Conservation (phyloP, 2,888 invertebrate genomes). For the Troides oblongomaculatus region DNA sequence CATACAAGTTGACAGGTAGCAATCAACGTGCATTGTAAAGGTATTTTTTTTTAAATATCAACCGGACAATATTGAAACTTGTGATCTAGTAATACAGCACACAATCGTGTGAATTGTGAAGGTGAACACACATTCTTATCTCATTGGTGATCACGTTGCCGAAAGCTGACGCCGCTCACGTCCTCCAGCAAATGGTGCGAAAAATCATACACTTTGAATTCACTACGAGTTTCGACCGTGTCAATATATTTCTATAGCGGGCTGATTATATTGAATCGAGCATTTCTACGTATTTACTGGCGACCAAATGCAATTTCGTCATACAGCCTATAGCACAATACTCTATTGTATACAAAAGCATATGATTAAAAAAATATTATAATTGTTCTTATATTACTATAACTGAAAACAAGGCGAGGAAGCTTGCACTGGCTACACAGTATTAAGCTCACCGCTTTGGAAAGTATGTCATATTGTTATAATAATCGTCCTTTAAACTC, state of each 20-base stretch:
- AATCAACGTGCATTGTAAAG: constrained; percentile 23
- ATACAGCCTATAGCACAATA: not conserved
- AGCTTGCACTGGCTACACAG: no score
- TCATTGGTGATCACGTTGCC: constrained; percentile 46
- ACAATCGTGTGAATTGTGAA: not conserved
- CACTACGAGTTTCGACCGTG: constrained; percentile 35
- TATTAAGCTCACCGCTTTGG: no score
- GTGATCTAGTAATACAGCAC: not conserved
- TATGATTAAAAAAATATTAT: no score
- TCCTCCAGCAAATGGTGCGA: constrained; percentile 62
- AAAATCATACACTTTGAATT: constrained; percentile 61
- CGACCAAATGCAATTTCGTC: constrained; percentile 7
- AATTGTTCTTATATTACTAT: no score
- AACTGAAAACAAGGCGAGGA: no score
- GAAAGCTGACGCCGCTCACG: constrained; percentile 52
- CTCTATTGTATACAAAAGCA: no score
- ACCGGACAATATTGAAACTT: constrained; percentile 11
- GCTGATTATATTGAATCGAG: constrained; percentile 19
- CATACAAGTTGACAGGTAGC: constrained; percentile 13
- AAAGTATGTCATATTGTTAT: no score
- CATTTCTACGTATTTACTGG: constrained; percentile 10
- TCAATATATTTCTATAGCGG: constrained; percentile 23
- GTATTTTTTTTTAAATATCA: constrained; percentile 1
- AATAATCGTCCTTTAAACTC: no score
- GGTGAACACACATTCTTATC: not conserved